A percentile compares a stretch with the other conserved stretches of the same genome.
Conservation (phyloP, 2,888 invertebrate species). For the Timema cristinae region DNA sequence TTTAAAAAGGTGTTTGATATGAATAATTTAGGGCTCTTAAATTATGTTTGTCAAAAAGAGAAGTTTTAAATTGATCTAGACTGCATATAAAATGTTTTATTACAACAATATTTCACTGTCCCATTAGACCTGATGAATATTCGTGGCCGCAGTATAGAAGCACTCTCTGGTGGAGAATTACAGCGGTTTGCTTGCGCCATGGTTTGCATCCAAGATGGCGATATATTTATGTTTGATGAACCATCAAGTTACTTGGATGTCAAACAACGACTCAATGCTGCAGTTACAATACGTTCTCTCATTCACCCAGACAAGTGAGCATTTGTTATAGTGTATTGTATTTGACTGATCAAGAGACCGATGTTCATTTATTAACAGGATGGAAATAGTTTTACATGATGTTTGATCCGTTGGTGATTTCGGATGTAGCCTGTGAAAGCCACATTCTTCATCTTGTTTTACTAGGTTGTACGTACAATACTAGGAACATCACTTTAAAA, state of each 20-base stretch:
- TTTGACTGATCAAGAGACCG: not conserved
- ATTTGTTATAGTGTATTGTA: not conserved
- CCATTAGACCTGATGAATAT: conserved; percentile 79
- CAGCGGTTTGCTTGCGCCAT: conserved; percentile 98
- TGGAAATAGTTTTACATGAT: not conserved
- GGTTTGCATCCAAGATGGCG: conserved; percentile 97
- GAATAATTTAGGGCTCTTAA: too few species aligned
- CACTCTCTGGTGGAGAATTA: conserved; percentile 95
- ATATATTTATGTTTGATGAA: conserved; percentile 99
- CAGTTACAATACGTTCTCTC: conserved; percentile 87
- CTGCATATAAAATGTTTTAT: too few species aligned
- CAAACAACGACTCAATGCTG: conserved; percentile 96
- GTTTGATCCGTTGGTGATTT: not conserved
- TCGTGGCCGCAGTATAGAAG: conserved; percentile 82
- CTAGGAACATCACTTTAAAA: too few species aligned
- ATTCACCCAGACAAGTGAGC: conserved; percentile 84
- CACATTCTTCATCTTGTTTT: not conserved
- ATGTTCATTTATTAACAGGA: conserved; percentile 5
- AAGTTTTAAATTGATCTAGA: too few species aligned
- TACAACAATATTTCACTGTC: too few species aligned
- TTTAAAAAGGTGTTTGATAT: too few species aligned
- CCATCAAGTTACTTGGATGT: conserved; percentile 99
- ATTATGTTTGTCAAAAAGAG: too few species aligned
- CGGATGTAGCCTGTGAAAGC: not conserved
- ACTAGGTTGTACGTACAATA: not conserved